Conservation (phyloP, 2,888 invertebrate species). For the Boloria selene region DNA sequence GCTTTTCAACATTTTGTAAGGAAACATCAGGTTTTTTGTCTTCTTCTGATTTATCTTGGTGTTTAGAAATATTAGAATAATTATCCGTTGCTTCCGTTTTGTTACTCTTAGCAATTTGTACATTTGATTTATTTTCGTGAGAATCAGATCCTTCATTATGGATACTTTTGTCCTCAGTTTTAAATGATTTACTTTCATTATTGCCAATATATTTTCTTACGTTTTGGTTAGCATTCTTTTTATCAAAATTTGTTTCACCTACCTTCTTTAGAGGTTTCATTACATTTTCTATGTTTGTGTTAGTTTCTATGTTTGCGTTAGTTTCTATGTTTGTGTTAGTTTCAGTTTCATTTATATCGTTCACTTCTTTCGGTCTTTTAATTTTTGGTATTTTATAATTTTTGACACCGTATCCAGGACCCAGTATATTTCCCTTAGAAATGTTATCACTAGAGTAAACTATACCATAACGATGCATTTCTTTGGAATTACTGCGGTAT, state of each 20-base stretch:
- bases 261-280: conserved; percentile 2
- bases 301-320: no score
- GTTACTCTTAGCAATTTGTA: background rate
- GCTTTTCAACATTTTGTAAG: conserved; percentile 34
- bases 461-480: conserved; percentile 56
- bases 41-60: conserved; percentile 31
- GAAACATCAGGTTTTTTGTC: conserved; percentile 29
- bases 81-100: background rate
- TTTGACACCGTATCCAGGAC: conserved; percentile 69
- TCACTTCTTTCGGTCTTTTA: conserved; percentile 56
- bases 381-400: conserved; percentile 79
- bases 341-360: conserved; percentile 30
- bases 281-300: conserved; percentile 13
- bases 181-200: background rate
- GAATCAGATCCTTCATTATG: background rate
- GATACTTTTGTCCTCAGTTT: background rate
- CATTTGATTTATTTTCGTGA: background rate
- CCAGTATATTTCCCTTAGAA: conserved; percentile 65
- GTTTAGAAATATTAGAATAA: conserved; percentile 21
- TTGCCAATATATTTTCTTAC: background rate
- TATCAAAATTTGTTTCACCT: background rate
- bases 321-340: conserved; percentile 14
- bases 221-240: background rate
- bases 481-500: conserved; percentile 41
- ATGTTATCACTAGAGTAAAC: conserved; percentile 73